Conservation (phyloP, 2,113 vertebrate genomes). For the Nymphicus hollandicus region DNA sequence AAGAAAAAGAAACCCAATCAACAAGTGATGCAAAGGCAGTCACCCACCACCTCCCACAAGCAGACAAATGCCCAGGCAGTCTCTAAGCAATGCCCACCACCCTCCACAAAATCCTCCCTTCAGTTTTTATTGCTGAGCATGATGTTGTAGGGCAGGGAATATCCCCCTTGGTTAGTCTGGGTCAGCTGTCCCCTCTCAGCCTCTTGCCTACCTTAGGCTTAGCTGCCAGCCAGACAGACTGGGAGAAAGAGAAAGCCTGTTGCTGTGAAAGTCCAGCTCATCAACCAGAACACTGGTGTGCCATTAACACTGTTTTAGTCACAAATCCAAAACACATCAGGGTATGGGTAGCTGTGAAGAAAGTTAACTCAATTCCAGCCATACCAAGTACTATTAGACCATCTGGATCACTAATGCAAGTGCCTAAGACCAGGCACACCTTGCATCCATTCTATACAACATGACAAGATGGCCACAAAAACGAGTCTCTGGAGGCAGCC, state of each 20-base stretch:
- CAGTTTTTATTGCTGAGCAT: background rate
- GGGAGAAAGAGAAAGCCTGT: background rate
- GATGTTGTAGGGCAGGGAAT: background rate
- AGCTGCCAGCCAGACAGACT: background rate
- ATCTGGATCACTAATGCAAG: background rate
- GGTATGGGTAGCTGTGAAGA: background rate
- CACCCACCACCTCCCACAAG: background rate
- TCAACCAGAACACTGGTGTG: background rate
- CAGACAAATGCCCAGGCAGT: background rate
- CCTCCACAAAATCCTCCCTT: background rate
- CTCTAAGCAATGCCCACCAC: background rate
- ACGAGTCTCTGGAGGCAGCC: background rate
- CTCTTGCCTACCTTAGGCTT: background rate
- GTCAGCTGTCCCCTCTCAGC: background rate
- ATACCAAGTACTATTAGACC: background rate
- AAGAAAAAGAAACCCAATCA: background rate
- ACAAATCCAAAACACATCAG: background rate
- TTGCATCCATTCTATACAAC: background rate
- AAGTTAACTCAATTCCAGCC: background rate
- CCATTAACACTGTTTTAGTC: background rate
- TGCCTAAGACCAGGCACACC: background rate
- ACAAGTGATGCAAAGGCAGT: background rate
- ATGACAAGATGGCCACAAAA: background rate
- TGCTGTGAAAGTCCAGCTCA: background rate
- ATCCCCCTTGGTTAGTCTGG: background rate